Evolutionary conservation across 37 sponge, comb jelly and placozoan species (phyloP).

Genomic region (Ianthella basta): DNA sequence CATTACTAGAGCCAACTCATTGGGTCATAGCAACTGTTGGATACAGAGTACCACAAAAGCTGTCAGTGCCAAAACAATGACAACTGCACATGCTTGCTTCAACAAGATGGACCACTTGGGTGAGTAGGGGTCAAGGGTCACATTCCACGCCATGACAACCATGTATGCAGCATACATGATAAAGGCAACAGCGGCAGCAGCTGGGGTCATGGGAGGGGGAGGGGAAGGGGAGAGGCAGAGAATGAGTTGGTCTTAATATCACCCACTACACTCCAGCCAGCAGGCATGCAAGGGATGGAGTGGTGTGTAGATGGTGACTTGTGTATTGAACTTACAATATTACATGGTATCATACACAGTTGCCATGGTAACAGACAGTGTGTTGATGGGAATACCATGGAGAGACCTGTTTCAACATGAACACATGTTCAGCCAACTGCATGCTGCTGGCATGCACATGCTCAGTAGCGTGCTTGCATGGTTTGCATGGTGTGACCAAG

Average conservation of each 20-base stretch:
- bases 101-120: neutral
- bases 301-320: too few relatives aligned
- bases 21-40: neutral
- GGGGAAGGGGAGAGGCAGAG: too few relatives aligned
- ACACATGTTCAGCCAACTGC: too few relatives aligned
- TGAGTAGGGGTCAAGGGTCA: neutral
- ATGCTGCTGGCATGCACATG: too few relatives aligned
- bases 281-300: neutral
- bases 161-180: conserved; percentile 41
- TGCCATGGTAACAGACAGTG: too few relatives aligned
- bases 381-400: too few relatives aligned
- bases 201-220: neutral
- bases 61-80: neutral
- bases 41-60: conserved; percentile 8
- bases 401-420: too few relatives aligned
- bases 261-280: conserved; percentile 1
- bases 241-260: neutral
- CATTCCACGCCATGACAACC: conserved; percentile 48
- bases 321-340: too few relatives aligned
- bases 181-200: conserved; percentile 60
- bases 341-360: too few relatives aligned
- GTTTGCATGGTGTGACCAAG: too few relatives aligned
- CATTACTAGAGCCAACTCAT: too few relatives aligned
- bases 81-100: conserved; percentile 36
- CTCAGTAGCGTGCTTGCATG: too few relatives aligned